A percentile compares a stretch with the other conserved stretches of the same genome.
phyloP scores from a whole-genome alignment of 1,140 invertebrate species.

The Bemisia tabaci region DNA sequence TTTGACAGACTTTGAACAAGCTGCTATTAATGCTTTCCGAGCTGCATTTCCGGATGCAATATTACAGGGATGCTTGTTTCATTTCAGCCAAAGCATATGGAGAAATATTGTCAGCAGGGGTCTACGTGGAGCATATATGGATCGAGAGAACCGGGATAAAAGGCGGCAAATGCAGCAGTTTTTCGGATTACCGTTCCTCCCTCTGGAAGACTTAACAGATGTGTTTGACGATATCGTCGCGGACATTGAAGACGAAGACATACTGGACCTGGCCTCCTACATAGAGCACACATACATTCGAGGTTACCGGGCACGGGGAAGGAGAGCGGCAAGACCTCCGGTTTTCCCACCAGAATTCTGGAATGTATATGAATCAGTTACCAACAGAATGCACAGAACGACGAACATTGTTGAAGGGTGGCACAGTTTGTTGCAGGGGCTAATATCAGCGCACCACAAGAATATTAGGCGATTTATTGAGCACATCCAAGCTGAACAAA shows the following conservation, averaged over 20 bases:
- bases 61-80: background rate
- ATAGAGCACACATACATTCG: background rate
- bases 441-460: no score
- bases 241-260: background rate
- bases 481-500: no score
- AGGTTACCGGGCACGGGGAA: background rate
- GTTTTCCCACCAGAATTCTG: background rate
- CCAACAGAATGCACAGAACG: no score
- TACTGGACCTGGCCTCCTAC: background rate
- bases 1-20: background rate
- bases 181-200: background rate
- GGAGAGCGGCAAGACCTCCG: background rate
- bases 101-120: background rate
- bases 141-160: background rate
- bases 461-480: no score
- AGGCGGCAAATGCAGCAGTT: background rate
- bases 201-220: background rate
- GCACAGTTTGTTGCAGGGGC: no score
- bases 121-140: background rate
- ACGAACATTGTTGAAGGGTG: no score
- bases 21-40: background rate
- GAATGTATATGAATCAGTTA: no score
- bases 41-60: background rate
- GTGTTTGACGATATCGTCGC: background rate
- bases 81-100: background rate